phyloP scores from a whole-genome alignment of 2,797 vertebrate species.

The Eulemur coronatus region DNA sequence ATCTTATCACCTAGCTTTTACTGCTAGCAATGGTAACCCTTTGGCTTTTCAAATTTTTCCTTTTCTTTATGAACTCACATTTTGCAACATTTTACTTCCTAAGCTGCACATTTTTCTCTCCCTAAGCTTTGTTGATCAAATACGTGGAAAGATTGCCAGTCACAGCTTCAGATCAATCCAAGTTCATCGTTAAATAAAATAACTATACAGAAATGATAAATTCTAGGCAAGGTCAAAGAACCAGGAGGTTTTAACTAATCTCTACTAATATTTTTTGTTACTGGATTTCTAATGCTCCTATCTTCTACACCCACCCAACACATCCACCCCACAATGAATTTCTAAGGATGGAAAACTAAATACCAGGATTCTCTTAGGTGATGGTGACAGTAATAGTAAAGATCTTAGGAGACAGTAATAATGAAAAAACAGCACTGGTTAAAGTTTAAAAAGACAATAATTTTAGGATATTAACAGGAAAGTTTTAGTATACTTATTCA shows the following conservation, averaged over 20 bases:
- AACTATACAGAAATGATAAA: not conserved
- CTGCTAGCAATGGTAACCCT: not conserved
- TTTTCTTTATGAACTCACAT: slow-evolving; percentile 1
- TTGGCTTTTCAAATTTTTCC: not conserved
- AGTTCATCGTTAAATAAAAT: not conserved
- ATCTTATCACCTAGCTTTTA: not conserved
- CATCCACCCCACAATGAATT: not conserved
- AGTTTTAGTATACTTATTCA: slow-evolving; percentile 3
- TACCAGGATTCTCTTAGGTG: not conserved
- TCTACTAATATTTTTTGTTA: not conserved
- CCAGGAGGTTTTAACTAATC: not conserved
- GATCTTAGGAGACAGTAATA: not conserved
- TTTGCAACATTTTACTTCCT: slow-evolving; percentile 42
- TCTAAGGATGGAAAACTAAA: not conserved
- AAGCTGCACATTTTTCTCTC: not conserved
- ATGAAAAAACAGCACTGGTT: not conserved
- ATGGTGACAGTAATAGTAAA: not conserved
- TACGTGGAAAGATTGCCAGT: not conserved
- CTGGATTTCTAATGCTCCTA: not conserved
- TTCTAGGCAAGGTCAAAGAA: slow-evolving; percentile 1
- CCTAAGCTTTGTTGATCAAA: not conserved
- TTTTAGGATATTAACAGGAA: slow-evolving; percentile 31
- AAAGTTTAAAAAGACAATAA: not conserved
- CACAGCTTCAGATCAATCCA: not conserved
- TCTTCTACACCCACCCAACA: not conserved